phyloP scores from a whole-genome alignment of 2,797 vertebrate species.

The Acrocephalus scirpaceus region DNA sequence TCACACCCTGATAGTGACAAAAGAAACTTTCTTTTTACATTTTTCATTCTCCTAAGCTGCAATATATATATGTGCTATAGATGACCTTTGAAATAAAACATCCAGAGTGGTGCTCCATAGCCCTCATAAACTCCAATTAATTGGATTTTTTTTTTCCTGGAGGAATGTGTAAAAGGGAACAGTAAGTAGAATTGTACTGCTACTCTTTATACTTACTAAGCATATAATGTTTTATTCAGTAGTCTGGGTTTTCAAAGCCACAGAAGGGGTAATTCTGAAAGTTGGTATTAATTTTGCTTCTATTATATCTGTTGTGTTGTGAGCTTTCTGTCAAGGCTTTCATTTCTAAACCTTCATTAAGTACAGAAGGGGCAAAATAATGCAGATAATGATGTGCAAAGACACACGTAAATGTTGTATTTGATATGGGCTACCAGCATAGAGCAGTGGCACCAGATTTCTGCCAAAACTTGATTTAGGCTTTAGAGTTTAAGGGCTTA shows the following conservation, averaged over 20 bases:
- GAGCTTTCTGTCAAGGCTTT: not conserved
- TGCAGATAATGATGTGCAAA: not conserved
- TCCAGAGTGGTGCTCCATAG: not conserved
- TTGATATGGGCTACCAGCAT: not conserved
- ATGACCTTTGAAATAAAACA: slow-evolving; percentile 39
- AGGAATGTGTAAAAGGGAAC: not conserved
- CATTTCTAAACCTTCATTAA: not conserved
- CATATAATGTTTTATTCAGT: not conserved
- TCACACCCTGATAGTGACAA: not conserved
- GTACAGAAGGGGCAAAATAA: not conserved
- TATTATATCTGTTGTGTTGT: not conserved
- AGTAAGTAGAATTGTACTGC: not conserved
- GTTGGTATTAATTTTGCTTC: not conserved
- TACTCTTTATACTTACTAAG: not conserved
- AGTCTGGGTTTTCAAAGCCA: not conserved
- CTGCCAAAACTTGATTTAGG: not conserved
- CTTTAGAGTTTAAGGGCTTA: not conserved
- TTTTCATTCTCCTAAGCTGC: not conserved
- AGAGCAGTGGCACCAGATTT: not conserved
- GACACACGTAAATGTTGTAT: not conserved
- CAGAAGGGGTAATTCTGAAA: not conserved
- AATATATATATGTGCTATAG: not conserved
- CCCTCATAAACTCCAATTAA: slow-evolving; percentile 9
- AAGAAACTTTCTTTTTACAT: not conserved
- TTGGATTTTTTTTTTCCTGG: not conserved